A percentile compares a stretch with the other conserved stretches of the same genome.
Conservation (phyloP, 1,140 invertebrate species). For the Manduca sexta region DNA sequence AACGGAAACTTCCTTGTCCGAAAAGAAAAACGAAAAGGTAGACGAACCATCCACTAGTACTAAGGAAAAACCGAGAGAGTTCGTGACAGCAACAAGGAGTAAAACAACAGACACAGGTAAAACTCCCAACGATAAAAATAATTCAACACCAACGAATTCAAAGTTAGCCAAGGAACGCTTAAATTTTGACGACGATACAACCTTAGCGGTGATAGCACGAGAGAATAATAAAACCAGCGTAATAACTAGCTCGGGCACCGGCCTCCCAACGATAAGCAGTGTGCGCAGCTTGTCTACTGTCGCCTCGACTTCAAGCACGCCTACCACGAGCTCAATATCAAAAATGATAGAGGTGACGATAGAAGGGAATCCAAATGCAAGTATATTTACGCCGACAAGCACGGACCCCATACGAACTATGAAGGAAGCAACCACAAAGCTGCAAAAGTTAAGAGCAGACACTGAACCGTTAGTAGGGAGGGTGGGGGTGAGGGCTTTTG, state of each 20-base stretch:
- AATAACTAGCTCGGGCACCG: constrained; percentile 9
- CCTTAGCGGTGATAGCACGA: constrained; percentile 35
- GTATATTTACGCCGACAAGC: constrained; percentile 46
- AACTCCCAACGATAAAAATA: constrained; percentile 4
- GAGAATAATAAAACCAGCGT: constrained; percentile 12
- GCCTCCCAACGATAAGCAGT: constrained; percentile 51
- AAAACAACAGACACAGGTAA: constrained; percentile 23
- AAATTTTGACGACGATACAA: constrained; percentile 43
- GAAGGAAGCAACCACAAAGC: constrained; percentile 41
- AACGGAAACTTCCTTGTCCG: background rate
- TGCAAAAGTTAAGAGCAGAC: constrained; percentile 35
- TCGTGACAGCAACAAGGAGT: constrained; percentile 5
- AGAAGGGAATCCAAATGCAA: constrained; percentile 28
- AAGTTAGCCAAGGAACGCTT: constrained; percentile 29
- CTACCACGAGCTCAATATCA: constrained; percentile 15
- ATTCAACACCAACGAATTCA: constrained; percentile 3
- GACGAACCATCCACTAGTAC: too few relatives aligned
- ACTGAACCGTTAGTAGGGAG: constrained; percentile 33
- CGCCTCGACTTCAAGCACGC: constrained; percentile 11
- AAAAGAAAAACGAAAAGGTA: background rate
- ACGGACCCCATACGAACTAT: constrained; percentile 40
- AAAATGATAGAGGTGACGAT: constrained; percentile 31
- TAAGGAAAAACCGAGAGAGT: constrained; percentile 15
- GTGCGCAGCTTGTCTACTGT: constrained; percentile 42
- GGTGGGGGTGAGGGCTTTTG: constrained; percentile 58